Percentiles rank a stretch among this genome's conserved stretches.
phyloP scores from a whole-genome alignment of 2,113 vertebrate genomes.

The Coptodon rendalli region DNA sequence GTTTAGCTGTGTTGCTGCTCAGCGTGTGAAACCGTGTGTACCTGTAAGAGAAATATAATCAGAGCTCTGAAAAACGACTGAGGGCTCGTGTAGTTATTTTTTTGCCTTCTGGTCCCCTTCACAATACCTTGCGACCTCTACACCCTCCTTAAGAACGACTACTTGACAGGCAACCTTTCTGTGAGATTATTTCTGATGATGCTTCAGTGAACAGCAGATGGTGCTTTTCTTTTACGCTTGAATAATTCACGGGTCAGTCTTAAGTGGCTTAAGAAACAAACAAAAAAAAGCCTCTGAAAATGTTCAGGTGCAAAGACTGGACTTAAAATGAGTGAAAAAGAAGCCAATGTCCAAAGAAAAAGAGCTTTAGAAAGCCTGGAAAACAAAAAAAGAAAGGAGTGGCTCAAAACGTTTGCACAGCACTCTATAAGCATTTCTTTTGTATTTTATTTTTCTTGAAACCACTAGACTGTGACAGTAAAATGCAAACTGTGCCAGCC shows the following conservation, averaged over 20 bases:
- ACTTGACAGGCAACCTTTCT: not conserved
- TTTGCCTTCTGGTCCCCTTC: not conserved
- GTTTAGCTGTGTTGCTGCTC: fast-evolving
- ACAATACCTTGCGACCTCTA: not conserved
- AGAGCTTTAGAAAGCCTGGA: not conserved
- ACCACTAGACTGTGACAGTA: not conserved
- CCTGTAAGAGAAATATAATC: not conserved
- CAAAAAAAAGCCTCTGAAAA: fast-evolving
- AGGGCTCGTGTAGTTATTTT: not conserved
- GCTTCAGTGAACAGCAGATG: not conserved
- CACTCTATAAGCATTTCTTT: fast-evolving
- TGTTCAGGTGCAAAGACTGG: not conserved
- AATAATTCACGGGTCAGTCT: not conserved
- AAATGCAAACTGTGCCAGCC: not conserved
- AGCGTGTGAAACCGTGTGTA: fast-evolving
- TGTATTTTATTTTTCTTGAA: not conserved
- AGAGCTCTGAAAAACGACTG: fast-evolving
- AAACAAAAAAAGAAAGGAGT: not conserved
- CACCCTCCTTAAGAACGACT: not conserved
- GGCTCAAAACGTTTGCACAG: not conserved
- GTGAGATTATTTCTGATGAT: not conserved
- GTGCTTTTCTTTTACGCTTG: not conserved
- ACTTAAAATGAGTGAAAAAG: not conserved
- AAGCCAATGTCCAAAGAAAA: not conserved
- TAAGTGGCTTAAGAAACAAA: not conserved